Evolutionary conservation across 2,888 invertebrate species (phyloP), one percentile per base, ranked within the genome.

Genomic region (Andrena praecox): DNA sequence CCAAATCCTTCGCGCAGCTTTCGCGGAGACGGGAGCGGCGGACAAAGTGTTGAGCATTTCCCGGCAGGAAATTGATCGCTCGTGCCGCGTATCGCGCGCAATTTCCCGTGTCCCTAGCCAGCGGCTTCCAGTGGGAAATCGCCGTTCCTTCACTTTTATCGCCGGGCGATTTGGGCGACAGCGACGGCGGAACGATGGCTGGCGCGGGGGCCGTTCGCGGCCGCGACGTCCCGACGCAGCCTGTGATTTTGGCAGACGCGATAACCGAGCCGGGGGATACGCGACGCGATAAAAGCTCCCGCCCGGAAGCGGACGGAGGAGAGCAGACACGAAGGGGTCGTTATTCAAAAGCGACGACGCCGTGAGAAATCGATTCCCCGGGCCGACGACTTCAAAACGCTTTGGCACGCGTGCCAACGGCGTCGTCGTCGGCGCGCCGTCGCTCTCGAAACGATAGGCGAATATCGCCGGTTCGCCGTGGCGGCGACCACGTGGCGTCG

Each of bases 351-450:
- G 81, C 72, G 80, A 80, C 82, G 89, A 81, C 82, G 84, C 82
- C 86, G 85, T 85, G 90, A 87, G 88, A 87, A 90, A 90, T 90
- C 90, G 90, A 89, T 90, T 89, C 77, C 69, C 80, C 83, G 84
- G 63, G 66, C 77, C 74, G 69, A 74, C 33, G 82, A 85, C 82
- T 85, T 82, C 83, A 33, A 85, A 80, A 85, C 87, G 80, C 84
- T 86, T 88, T 89, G 88, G 90, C 90, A 89, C 86, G 85, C 87
- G 86, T 85, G 84, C 88, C 87, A 86, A 77, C 73, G 82, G 74
- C 87, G 27, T 42, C 42, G 56, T 60, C 48, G 16, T 16, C 67
- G 60, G 73, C 66, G 56, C 69, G 62, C 52, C 54, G 33, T 3
- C 24, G n/a, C n/a, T 16, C n/a, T 24, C 20, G 64, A 52, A 66